Conservation (phyloP, 35 echinoderm and acorn worm genomes). For the Acanthaster planci region DNA sequence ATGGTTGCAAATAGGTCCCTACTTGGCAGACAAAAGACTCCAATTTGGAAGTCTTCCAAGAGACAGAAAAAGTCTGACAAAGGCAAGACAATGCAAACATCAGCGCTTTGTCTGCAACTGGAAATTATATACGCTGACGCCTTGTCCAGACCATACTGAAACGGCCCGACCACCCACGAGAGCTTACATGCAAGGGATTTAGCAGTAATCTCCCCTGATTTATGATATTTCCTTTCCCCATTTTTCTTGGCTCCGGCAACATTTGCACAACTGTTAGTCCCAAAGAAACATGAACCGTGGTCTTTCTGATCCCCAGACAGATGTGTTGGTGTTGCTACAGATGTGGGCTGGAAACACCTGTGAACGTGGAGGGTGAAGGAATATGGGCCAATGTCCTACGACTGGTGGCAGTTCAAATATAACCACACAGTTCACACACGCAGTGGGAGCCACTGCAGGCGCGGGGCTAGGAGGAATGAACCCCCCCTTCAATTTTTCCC, state of each 20-base stretch:
- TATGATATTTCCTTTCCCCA: not conserved
- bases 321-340: not conserved
- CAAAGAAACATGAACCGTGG: too few species aligned
- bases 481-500: too few species aligned
- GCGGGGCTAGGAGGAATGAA: too few species aligned
- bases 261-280: constrained; percentile 25
- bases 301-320: not conserved
- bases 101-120: not conserved
- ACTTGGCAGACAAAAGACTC: too few species aligned
- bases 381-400: too few species aligned
- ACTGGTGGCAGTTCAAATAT: too few species aligned
- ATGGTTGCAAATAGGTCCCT: too few species aligned
- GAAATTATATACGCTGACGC: not conserved
- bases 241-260: too few species aligned
- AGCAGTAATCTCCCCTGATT: constrained; percentile 13
- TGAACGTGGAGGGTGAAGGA: too few species aligned
- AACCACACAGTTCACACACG: too few species aligned
- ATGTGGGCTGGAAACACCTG: too few species aligned
- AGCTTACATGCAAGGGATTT: not conserved
- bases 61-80: constrained; percentile 1
- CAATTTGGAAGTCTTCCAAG: not conserved
- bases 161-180: constrained; percentile 4
- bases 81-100: not conserved
- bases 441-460: too few species aligned
- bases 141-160: not conserved